These are phyloP conservation scores for Cerastis leucographa DNA, from an alignment of 2,888 invertebrate genomes.

Conservation along the genomic window DNA sequence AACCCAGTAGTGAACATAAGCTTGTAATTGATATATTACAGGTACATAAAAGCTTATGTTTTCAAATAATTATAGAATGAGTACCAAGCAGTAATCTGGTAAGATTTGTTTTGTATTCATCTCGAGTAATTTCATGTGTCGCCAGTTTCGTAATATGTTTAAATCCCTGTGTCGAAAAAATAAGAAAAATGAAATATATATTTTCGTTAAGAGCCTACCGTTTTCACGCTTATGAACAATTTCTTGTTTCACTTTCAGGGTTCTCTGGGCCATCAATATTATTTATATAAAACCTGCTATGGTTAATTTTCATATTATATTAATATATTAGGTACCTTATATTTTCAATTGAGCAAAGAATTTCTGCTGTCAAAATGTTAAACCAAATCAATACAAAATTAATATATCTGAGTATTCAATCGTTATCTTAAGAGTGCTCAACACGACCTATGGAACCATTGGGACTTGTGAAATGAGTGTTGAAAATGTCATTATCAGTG, in stretches of 20 bases:
- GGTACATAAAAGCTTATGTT: background rate
- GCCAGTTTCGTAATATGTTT: conserved; percentile 49
- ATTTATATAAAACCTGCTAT: background rate
- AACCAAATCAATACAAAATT: background rate
- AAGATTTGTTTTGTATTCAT: conserved; percentile 42
- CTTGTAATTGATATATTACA: conserved; percentile 4
- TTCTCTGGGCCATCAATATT: conserved; percentile 20
- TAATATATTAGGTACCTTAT: background rate
- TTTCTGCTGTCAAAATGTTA: background rate
- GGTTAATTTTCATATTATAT: background rate
- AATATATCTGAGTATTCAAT: background rate
- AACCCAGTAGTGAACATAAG: too few species aligned
- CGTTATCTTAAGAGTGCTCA: background rate
- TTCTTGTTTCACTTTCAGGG: conserved; percentile 45
- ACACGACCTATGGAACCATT: background rate
- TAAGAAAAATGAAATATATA: conserved; percentile 40
- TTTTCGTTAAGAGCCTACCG: conserved; percentile 51
- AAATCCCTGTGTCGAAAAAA: conserved; percentile 43
- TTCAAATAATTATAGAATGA: conserved; percentile 13
- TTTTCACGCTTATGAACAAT: conserved; percentile 62
- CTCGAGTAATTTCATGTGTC: conserved; percentile 53
- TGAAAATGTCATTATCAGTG: conserved; percentile 7
- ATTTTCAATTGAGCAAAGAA: background rate
- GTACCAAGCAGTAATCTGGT: conserved; percentile 22
- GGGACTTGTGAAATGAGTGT: background rate